Percentiles rank a stretch among this genome's conserved stretches.
Evolutionary conservation across 1,140 invertebrate genomes (phyloP).

Genomic region (Drosophila nannoptera): DNA sequence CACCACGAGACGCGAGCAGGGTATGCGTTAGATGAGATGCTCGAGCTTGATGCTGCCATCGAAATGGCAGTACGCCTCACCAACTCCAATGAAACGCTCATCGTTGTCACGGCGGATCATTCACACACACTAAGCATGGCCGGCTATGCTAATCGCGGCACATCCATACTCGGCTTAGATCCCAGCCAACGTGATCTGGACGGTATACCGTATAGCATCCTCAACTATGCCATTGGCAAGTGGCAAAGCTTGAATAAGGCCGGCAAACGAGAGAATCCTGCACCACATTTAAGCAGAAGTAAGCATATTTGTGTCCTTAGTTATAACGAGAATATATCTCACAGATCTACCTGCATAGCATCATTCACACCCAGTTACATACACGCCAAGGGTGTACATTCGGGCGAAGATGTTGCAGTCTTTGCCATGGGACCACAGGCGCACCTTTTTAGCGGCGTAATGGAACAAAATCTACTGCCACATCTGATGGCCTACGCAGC

Average conservation of each 20-base stretch:
- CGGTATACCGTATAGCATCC: conserved; percentile 82
- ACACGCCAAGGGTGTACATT: conserved; percentile 81
- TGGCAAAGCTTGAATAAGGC: conserved; percentile 79
- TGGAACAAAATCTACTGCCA: conserved; percentile 88
- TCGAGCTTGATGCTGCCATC: conserved; percentile 85
- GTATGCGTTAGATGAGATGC: conserved; percentile 85
- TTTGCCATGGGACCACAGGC: conserved; percentile 84
- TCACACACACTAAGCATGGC: conserved; percentile 84
- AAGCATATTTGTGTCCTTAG: background rate
- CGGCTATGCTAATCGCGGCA: conserved; percentile 85
- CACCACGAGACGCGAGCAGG: conserved; percentile 84
- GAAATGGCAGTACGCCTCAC: conserved; percentile 82
- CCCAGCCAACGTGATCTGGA: conserved; percentile 49
- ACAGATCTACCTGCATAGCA: conserved; percentile 28
- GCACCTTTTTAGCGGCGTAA: conserved; percentile 86
- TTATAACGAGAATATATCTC: background rate
- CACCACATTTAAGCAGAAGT: conserved; percentile 50
- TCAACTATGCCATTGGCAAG: conserved; percentile 85
- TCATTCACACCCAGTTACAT: conserved; percentile 79
- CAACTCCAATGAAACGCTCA: conserved; percentile 82
- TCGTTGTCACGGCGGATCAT: conserved; percentile 86
- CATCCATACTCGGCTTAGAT: conserved; percentile 82
- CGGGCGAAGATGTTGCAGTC: conserved; percentile 85
- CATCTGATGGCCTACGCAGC: conserved; percentile 85
- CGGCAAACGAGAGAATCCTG: conserved; percentile 51